Percentiles rank a stretch among this genome's conserved stretches.
These are phyloP conservation scores for Onthophagus taurus DNA, from an alignment of 1,140 invertebrate genomes.

Conservation along the genomic window DNA sequence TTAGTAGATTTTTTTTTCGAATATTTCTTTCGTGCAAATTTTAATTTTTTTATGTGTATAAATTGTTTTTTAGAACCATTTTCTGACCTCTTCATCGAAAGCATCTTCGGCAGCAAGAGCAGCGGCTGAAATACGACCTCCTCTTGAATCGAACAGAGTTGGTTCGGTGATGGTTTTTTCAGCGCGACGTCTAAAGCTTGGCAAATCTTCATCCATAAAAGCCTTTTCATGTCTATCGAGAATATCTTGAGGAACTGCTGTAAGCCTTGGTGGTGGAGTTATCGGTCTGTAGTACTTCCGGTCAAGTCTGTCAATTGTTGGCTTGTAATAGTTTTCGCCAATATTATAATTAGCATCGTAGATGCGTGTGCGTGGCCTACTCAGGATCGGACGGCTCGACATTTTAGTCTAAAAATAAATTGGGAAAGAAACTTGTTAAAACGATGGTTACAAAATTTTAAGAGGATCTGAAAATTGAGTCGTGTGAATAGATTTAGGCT, in stretches of 20 bases:
- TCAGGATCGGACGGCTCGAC: conserved; percentile 31
- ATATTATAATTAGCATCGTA: conserved; percentile 74
- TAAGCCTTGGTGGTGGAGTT: conserved; percentile 37
- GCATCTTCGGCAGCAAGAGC: conserved; percentile 30
- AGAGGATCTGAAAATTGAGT: not conserved
- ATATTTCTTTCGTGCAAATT: too few species aligned
- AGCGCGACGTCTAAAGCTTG: conserved; percentile 28
- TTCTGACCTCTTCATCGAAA: conserved; percentile 33
- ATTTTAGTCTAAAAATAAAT: conserved; percentile 23
- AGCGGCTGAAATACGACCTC: conserved; percentile 21
- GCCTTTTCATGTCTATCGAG: conserved; percentile 43
- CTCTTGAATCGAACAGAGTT: conserved; percentile 30
- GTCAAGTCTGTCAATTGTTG: conserved; percentile 62
- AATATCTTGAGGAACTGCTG: conserved; percentile 34
- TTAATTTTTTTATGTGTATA: too few species aligned
- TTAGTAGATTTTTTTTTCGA: not conserved
- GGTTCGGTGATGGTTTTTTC: conserved; percentile 32
- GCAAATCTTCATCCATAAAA: conserved; percentile 41
- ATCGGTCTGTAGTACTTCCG: conserved; percentile 49
- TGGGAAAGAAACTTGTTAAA: too few species aligned
- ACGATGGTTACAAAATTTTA: not conserved
- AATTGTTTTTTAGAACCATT: conserved; percentile 16
- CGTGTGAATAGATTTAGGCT: too few species aligned
- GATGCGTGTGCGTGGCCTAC: conserved; percentile 58
- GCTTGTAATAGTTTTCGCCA: conserved; percentile 67